Base-by-base conservation (phyloP, 2,797 vertebrate genomes). In the Gymnopithys bicolor region DNA sequence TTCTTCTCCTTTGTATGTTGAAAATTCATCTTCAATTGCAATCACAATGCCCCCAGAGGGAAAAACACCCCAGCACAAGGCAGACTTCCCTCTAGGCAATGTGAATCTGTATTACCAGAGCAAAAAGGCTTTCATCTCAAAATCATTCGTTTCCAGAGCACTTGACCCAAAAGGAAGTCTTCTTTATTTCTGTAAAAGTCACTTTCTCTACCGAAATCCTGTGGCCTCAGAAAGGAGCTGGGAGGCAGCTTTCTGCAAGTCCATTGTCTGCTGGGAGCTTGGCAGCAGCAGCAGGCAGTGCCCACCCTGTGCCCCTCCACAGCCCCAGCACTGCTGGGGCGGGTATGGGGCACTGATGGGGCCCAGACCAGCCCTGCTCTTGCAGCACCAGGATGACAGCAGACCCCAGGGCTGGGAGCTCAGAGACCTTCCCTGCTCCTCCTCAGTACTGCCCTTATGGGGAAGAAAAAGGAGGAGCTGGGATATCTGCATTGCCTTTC, bases 11-110 rank as follows among this genome's bases (percentile, higher is more conserved):
- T 96, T 94, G 90, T 95, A 84, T 48, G 59, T 82, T 53, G 85
- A 92, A 95, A 96, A 81, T 74, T 85, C 82, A 59, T 89, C 96
- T 95, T 96, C 95, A 96, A 93, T 93, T 95, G 94, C 82, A 86
- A 62, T 63, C 5, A 1, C 69, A 80, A 74, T 46, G 49, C 51
- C 66, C 82, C 80, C 78, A 75, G 82, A 73, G 94, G 89, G 78
- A 88, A 94, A 92, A 92, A 79, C 30, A 94, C 37, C 94, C 95
- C 6, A 7, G 73, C 69, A 70, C 51, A 78, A 94, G 88, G 78
- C 88, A 94, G 93, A 52, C 94, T 74, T 91, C 87, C 82, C 94
- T 66, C 75, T 41, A 86, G 91, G 93, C 95, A 82, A 80, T 22
- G 84, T 77, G 90, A 92, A 45, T 73, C 90, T 56, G 32, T 22